Evolutionary conservation across 2,113 vertebrate genomes (phyloP).

Genomic region (Chlorocebus sabaeus): DNA sequence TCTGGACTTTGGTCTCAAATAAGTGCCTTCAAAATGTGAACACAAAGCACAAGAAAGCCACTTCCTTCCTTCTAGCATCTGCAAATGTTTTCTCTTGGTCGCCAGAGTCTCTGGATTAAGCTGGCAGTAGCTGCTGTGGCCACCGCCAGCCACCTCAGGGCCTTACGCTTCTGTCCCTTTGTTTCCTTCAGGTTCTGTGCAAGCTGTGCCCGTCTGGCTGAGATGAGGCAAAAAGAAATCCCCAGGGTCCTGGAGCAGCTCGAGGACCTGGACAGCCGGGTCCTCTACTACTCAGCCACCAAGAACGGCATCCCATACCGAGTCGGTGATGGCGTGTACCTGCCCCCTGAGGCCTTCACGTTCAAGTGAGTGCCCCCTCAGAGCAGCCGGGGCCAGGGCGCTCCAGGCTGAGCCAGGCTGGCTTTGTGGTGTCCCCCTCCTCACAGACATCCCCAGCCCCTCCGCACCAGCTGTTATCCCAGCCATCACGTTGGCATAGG

Average conservation of each 20-base stretch:
- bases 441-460: not conserved
- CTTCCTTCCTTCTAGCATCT: not conserved
- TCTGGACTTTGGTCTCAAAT: not conserved
- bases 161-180: not conserved
- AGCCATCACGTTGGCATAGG: not conserved
- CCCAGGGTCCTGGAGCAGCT: conserved; percentile 86
- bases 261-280: conserved; percentile 83
- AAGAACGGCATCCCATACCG: conserved; percentile 90
- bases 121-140: fast-evolving
- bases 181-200: conserved; percentile 86
- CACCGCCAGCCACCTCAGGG: not conserved
- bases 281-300: conserved; percentile 85
- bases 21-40: not conserved
- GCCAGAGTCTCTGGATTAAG: not conserved
- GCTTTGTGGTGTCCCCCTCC: not conserved
- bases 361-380: conserved; percentile 86
- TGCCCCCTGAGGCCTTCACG: conserved; percentile 89
- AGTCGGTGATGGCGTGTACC: conserved; percentile 90
- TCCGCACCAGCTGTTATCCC: not conserved
- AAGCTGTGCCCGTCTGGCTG: conserved; percentile 87
- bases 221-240: conserved; percentile 85
- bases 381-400: not conserved
- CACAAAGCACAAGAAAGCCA: not conserved
- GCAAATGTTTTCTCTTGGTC: not conserved
- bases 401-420: not conserved